Evolutionary conservation across 2,888 invertebrate species (phyloP).

Genomic region (Dusona sp.): DNA sequence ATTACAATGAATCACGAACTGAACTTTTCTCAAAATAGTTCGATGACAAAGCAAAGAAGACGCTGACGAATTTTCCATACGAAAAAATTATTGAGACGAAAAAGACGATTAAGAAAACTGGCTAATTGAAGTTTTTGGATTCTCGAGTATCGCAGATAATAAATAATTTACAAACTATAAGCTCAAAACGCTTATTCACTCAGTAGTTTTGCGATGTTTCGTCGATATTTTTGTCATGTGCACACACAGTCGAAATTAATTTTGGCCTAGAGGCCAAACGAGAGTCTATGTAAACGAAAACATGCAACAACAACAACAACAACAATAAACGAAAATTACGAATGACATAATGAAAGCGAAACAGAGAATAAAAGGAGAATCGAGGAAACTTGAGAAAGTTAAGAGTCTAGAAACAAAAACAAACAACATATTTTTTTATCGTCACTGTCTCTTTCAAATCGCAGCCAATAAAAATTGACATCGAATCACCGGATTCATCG

Average conservation of each 20-base stretch:
- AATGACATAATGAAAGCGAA: slow-evolving; percentile 29
- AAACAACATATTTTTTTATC: neutral
- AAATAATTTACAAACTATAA: slow-evolving; percentile 45
- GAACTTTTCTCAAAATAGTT: slow-evolving; percentile 28
- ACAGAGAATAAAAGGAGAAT: slow-evolving; percentile 34
- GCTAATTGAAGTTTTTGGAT: slow-evolving; percentile 1
- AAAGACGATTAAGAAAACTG: slow-evolving; percentile 20
- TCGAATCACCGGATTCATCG: neutral
- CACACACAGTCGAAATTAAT: slow-evolving; percentile 69
- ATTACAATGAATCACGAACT: neutral
- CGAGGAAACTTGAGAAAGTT: neutral
- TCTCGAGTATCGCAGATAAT: slow-evolving; percentile 56
- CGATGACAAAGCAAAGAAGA: slow-evolving; percentile 56
- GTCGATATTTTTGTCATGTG: slow-evolving; percentile 75
- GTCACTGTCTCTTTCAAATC: neutral
- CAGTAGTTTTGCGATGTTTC: slow-evolving; percentile 64
- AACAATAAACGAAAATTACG: slow-evolving; percentile 20
- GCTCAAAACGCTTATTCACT: neutral
- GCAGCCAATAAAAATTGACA: neutral
- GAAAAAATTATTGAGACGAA: neutral
- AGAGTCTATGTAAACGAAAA: too few relatives aligned
- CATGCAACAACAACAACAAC: slow-evolving; percentile 2
- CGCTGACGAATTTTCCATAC: slow-evolving; percentile 39
- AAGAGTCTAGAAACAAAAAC: neutral
- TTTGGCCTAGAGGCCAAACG: slow-evolving; percentile 5